Conservation (phyloP, 2,113 vertebrate species). For the Corythaeola cristata region DNA sequence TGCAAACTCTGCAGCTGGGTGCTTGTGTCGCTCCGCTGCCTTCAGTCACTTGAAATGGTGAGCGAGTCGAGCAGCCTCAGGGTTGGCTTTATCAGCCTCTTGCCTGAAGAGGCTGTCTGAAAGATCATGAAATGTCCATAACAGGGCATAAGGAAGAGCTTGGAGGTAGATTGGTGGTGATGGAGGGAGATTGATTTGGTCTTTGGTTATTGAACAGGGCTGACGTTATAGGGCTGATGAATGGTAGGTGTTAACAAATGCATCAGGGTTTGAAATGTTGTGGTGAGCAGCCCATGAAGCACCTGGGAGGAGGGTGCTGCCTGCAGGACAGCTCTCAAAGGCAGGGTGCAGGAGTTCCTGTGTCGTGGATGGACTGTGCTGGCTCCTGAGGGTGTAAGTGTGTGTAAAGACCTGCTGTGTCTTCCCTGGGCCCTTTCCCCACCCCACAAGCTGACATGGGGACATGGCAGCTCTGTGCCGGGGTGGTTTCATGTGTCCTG, state of each 20-base stretch:
- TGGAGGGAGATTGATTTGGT: neutral
- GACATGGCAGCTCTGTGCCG: neutral
- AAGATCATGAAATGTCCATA: neutral
- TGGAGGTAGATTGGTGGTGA: neutral
- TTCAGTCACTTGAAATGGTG: neutral
- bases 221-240: neutral
- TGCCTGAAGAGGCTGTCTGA: neutral
- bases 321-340: neutral
- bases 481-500: neutral
- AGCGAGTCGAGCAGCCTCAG: neutral
- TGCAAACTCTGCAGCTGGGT: neutral
- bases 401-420: fast-evolving
- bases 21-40: neutral
- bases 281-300: neutral
- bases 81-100: neutral
- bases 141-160: neutral
- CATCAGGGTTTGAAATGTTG: neutral
- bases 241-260: neutral
- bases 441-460: neutral
- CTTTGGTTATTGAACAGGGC: neutral
- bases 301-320: neutral
- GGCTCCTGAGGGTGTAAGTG: fast-evolving
- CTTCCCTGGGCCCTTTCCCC: neutral
- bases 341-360: neutral
- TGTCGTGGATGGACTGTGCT: neutral